phyloP scores from a whole-genome alignment of 2,888 invertebrate species.

The Drosophila emarginata region DNA sequence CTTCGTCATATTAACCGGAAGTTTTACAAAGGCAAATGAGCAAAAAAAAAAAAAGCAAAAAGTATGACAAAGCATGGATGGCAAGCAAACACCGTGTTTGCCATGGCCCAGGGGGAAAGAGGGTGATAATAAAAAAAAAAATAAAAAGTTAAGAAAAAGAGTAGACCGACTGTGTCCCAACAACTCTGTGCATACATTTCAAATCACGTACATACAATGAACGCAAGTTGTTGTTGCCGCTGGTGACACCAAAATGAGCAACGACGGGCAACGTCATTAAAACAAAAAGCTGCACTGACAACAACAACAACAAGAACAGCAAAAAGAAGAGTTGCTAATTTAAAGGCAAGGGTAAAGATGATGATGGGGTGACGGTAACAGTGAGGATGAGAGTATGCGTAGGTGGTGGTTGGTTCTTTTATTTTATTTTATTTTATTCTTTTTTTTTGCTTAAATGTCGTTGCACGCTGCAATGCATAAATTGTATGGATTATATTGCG shows the following conservation, averaged over 20 bases:
- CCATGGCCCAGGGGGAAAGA: constrained; percentile 19
- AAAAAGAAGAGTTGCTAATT: constrained; percentile 63
- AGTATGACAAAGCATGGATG: constrained; percentile 31
- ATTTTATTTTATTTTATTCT: constrained; percentile 16
- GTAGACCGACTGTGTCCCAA: constrained; percentile 44
- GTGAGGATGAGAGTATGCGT: constrained; percentile 29
- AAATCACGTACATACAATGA: constrained; percentile 77
- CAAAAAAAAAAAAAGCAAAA: constrained; percentile 56
- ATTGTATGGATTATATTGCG: constrained; percentile 72
- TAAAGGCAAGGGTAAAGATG: constrained; percentile 39
- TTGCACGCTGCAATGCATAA: constrained; percentile 66
- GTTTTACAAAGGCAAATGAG: constrained; percentile 74
- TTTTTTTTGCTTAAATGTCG: constrained; percentile 22
- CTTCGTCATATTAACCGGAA: constrained; percentile 59
- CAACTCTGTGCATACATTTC: constrained; percentile 68
- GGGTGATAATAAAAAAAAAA: constrained; percentile 47
- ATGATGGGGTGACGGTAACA: constrained; percentile 33
- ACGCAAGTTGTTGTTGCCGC: constrained; percentile 40
- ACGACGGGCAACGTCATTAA: constrained; percentile 49
- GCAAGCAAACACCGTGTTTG: neutral
- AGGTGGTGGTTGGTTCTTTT: constrained; percentile 18
- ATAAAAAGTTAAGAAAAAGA: constrained; percentile 34
- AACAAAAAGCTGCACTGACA: constrained; percentile 54
- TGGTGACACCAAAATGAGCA: constrained; percentile 60
- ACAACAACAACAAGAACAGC: constrained; percentile 10